Conservation (phyloP, 1,140 invertebrate genomes). For the Littorina saxatilis region DNA sequence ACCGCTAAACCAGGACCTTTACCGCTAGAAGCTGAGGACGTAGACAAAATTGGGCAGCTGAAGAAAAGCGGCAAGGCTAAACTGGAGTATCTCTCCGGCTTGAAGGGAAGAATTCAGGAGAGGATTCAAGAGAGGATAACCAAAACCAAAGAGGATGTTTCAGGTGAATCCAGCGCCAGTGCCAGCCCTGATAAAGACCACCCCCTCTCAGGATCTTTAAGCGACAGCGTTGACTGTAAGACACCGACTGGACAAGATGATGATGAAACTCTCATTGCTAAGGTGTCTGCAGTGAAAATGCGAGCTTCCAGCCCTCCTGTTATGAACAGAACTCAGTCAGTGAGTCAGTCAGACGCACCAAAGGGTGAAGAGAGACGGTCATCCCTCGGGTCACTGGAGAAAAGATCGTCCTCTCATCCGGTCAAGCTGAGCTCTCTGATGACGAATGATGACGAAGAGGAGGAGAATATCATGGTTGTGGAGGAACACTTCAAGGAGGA, state of each 20-base stretch:
- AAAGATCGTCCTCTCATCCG: not conserved
- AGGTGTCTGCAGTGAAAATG: not conserved
- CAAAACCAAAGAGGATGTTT: slow-evolving; percentile 66
- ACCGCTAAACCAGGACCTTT: slow-evolving; percentile 24
- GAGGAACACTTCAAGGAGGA: slow-evolving; percentile 50
- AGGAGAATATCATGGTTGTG: slow-evolving; percentile 44
- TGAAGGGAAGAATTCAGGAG: slow-evolving; percentile 59
- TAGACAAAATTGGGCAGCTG: slow-evolving; percentile 44
- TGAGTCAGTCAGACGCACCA: not conserved
- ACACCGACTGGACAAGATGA: not conserved
- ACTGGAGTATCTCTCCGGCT: slow-evolving; percentile 53
- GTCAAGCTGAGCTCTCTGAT: not conserved
- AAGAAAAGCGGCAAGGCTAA: slow-evolving; percentile 45
- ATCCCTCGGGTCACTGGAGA: slow-evolving; percentile 1
- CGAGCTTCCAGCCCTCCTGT: not conserved
- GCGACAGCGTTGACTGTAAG: not conserved
- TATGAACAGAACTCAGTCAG: not conserved
- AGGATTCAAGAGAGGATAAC: slow-evolving; percentile 58
- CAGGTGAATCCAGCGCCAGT: slow-evolving; percentile 53
- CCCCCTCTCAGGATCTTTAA: not conserved
- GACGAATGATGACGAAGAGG: slow-evolving; percentile 24
- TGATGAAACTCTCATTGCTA: not conserved
- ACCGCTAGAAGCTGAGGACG: slow-evolving; percentile 44
- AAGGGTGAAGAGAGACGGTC: slow-evolving; percentile 18
- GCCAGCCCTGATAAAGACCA: slow-evolving; percentile 55